Base-by-base conservation (phyloP, 2,113 vertebrate genomes). In the Macrotis lagotis region DNA sequence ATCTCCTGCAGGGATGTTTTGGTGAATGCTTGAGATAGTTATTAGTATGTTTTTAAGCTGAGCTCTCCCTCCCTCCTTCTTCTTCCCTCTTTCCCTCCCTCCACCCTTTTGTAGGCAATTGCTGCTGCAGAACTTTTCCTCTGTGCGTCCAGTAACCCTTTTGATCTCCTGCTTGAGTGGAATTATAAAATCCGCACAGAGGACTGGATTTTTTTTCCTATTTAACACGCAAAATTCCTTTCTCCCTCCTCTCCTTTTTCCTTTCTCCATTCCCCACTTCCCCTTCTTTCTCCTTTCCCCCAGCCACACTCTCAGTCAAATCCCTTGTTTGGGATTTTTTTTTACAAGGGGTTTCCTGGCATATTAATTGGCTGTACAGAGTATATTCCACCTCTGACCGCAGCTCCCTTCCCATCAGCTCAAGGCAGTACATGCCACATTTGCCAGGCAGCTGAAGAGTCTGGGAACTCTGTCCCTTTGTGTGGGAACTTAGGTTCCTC, bases 311-410 rank as follows among this genome's bases (percentile, higher is more conserved):
- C 44, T 88, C n/a, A 0, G 89, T 25, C 3, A 50, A n/a, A 91
- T 28, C 28, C 90, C 6, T 19, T 91, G 49, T 92, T 94, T 1
- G 48, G 95, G 90, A 91, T 94, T 9, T 26, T 24, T 94, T 9
- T 26, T 24, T 88, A 94, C 97, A 97, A 97, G 95, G 93, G 74
- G 53, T 96, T 98, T 97, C 94, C 97, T 96, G 96, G 94, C 95
- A 48, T 22, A 89, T 66, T 74, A 74, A 74, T 74, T 74, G 66
- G 66, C 66, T 83, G 66, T 44, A 83, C 66, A 44, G 66, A 83
- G n/a, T n/a, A 44, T 83, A 83, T 44, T 83, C 66, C 66, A 44
- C 37, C 66, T 19, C 66, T 83, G 66, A 83, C 66, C 66, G 66
- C 66, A 44, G 66, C 66, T 83, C 66, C 66, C 66, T 83, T 83